phyloP scores from a whole-genome alignment of 2,888 invertebrate species.

The Erynnis tages region DNA sequence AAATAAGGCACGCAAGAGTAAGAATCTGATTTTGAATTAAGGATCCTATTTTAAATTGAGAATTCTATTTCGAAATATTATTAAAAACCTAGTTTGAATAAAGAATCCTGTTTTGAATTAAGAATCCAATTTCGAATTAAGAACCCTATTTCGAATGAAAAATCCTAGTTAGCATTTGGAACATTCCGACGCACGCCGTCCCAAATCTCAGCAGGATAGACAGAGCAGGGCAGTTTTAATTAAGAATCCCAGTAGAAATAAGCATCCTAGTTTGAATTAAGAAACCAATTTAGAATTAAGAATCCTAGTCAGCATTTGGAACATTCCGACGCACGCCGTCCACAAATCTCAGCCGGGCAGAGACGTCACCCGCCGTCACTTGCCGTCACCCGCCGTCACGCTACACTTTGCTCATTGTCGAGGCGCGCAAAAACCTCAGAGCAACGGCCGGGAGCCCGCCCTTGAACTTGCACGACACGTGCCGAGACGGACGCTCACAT shows the following conservation, averaged over 20 bases:
- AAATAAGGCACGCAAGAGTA: no score
- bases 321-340: slow-evolving; percentile 15
- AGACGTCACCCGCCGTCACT: no score
- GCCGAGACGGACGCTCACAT: slow-evolving; percentile 34
- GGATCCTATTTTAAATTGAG: no score
- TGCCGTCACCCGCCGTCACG: slow-evolving; percentile 26
- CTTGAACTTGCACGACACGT: slow-evolving; percentile 57
- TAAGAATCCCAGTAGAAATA: no score
- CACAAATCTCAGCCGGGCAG: slow-evolving; percentile 15
- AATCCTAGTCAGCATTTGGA: slow-evolving; percentile 8
- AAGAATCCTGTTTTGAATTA: no score
- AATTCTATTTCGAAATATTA: no score
- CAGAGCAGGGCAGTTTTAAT: no score
- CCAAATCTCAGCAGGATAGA: slow-evolving; percentile 4
- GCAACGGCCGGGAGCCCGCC: slow-evolving; percentile 57
- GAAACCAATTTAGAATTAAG: neutral
- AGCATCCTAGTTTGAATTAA: neutral
- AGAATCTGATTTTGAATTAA: no score
- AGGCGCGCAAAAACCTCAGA: slow-evolving; percentile 54
- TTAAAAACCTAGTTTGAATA: no score
- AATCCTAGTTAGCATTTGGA: no score
- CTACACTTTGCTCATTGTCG: slow-evolving; percentile 27
- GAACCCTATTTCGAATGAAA: no score
- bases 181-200: no score
- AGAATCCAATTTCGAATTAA: neutral